These are phyloP conservation scores for Crocidura indochinensis DNA, from an alignment of 2,797 vertebrate genomes.

Conservation along the genomic window DNA sequence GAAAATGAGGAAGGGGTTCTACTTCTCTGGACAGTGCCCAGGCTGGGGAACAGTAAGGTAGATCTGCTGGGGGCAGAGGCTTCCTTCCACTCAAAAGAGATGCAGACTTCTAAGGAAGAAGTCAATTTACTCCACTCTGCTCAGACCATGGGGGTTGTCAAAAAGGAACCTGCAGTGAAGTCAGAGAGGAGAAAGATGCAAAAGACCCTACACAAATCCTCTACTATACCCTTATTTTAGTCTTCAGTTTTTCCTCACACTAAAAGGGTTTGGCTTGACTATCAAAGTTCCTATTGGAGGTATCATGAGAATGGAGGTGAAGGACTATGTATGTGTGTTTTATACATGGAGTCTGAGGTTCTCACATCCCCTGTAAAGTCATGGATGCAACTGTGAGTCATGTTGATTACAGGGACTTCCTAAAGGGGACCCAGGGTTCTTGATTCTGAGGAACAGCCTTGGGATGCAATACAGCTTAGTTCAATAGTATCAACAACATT, in stretches of 20 bases:
- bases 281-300: not conserved
- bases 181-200: not conserved
- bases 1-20: not conserved
- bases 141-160: rapidly evolving
- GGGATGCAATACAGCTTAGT: not conserved
- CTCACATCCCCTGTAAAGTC: not conserved
- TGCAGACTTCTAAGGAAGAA: not conserved
- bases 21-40: not conserved
- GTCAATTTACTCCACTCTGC: not conserved
- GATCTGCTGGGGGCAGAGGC: not conserved
- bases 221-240: too few relatives aligned
- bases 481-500: rapidly evolving
- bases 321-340: not conserved
- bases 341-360: not conserved
- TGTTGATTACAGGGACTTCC: not conserved
- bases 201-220: too few relatives aligned
- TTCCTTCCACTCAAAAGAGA: not conserved
- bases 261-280: not conserved
- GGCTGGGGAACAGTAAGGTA: rapidly evolving
- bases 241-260: not conserved
- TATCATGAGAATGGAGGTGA: not conserved
- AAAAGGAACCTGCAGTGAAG: not conserved
- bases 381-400: not conserved
- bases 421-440: not conserved
- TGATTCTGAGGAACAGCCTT: not conserved